Percentiles rank a stretch among this genome's conserved stretches.
phyloP scores from a whole-genome alignment of 2,888 invertebrate species.

The Cataglyphis albicans region DNA sequence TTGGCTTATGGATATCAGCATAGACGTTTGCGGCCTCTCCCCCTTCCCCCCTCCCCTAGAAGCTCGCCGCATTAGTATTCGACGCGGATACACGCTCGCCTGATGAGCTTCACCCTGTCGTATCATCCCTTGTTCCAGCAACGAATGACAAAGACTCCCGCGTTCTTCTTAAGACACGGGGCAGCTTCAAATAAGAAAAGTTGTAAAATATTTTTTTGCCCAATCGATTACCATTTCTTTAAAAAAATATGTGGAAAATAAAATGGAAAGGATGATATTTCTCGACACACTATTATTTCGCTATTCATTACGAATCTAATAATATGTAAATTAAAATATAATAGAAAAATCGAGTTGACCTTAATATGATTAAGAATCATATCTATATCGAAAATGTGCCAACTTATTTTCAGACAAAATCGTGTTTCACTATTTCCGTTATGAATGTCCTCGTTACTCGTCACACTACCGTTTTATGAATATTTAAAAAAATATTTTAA shows the following conservation, averaged over 20 bases:
- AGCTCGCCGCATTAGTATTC: constrained; percentile 80
- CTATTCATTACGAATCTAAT: not conserved
- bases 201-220: constrained; percentile 45
- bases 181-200: constrained; percentile 63
- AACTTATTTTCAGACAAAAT: not conserved
- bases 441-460: not conserved
- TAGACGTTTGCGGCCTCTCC: constrained; percentile 24
- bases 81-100: constrained; percentile 74
- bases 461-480: not conserved
- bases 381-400: not conserved
- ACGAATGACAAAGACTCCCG: constrained; percentile 55
- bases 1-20: constrained; percentile 55
- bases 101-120: constrained; percentile 80
- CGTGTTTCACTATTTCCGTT: not conserved
- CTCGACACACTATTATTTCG: no score
- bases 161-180: constrained; percentile 39
- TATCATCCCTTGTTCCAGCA: constrained; percentile 68
- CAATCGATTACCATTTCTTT: not conserved
- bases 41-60: constrained; percentile 2
- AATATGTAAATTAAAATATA: not conserved
- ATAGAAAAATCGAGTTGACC: not conserved
- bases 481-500: not conserved
- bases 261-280: not conserved
- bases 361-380: not conserved
- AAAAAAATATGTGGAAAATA: not conserved